A percentile compares a stretch with the other conserved stretches of the same genome.
Evolutionary conservation across 2,797 vertebrate species (phyloP).

Genomic region (Sebastes trivittatus): DNA sequence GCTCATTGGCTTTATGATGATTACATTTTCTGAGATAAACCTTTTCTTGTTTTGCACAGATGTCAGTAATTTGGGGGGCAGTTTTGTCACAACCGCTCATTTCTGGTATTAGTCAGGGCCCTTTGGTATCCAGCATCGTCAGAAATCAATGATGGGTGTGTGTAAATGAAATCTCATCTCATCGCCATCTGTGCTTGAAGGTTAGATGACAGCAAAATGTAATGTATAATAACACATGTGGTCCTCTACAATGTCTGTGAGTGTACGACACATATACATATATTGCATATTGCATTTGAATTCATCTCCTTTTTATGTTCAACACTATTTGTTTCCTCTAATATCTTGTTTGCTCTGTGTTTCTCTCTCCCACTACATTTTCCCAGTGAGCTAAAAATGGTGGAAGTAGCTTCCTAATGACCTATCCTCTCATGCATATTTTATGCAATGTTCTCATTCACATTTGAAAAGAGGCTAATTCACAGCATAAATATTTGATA

Average conservation of each 20-base stretch:
- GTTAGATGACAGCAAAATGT: neutral
- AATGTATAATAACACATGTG: neutral
- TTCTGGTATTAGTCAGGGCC: slow-evolving; percentile 20
- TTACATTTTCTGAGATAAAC: slow-evolving; percentile 51
- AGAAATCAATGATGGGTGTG: neutral
- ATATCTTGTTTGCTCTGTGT: neutral
- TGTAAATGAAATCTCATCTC: slow-evolving; percentile 2
- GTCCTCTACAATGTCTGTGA: neutral
- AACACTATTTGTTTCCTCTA: neutral
- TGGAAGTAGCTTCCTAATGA: slow-evolving; percentile 51
- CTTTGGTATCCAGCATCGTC: neutral
- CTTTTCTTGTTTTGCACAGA: slow-evolving; percentile 59
- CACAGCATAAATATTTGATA: slow-evolving; percentile 78
- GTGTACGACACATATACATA: neutral
- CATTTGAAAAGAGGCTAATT: slow-evolving; percentile 75
- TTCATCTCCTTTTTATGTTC: neutral
- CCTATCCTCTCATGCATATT: slow-evolving; percentile 67
- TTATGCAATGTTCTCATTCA: slow-evolving; percentile 72
- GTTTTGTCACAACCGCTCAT: slow-evolving; percentile 20
- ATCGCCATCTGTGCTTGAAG: neutral
- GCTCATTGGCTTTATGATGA: slow-evolving; percentile 66
- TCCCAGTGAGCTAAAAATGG: slow-evolving; percentile 25
- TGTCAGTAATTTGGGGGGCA: slow-evolving; percentile 54
- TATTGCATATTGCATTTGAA: neutral
- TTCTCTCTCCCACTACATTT: slow-evolving; percentile 3